Conservation (phyloP, 2,113 vertebrate species). For the Callionymus lyra region DNA sequence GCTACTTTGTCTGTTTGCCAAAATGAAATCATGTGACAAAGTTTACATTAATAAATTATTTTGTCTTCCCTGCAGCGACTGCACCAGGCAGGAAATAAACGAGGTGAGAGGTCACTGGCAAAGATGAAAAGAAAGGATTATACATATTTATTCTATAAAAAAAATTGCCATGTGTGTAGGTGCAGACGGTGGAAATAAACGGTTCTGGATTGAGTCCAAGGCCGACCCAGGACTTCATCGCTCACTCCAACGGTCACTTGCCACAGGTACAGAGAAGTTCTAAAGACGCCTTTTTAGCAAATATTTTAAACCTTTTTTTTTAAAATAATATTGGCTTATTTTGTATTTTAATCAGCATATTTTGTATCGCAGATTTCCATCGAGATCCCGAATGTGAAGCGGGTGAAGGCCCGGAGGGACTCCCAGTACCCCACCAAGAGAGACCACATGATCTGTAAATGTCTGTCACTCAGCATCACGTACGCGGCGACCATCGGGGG, state of each 20-base stretch:
- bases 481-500: constrained; percentile 93
- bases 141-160: neutral
- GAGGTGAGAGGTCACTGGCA: constrained; percentile 64
- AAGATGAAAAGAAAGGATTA: neutral
- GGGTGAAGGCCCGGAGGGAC: constrained; percentile 58
- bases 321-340: neutral
- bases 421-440: constrained; percentile 80
- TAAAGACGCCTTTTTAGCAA: too few species aligned
- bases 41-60: too few species aligned
- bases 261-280: constrained; percentile 66
- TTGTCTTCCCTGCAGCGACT: constrained; percentile 48
- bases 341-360: neutral
- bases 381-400: constrained; percentile 54
- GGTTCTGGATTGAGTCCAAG: constrained; percentile 59
- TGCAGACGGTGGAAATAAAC: constrained; percentile 59
- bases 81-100: constrained; percentile 64
- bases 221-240: constrained; percentile 42
- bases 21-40: too few species aligned
- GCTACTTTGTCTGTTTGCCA: constrained; percentile 2
- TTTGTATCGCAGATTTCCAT: constrained; percentile 59
- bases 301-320: too few species aligned
- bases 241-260: constrained; percentile 66
- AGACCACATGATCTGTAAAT: constrained; percentile 95
- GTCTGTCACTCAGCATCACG: constrained; percentile 89
- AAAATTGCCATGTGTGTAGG: constrained; percentile 5